phyloP scores from a whole-genome alignment of 2,113 vertebrate genomes.

The Connochaetes taurinus region DNA sequence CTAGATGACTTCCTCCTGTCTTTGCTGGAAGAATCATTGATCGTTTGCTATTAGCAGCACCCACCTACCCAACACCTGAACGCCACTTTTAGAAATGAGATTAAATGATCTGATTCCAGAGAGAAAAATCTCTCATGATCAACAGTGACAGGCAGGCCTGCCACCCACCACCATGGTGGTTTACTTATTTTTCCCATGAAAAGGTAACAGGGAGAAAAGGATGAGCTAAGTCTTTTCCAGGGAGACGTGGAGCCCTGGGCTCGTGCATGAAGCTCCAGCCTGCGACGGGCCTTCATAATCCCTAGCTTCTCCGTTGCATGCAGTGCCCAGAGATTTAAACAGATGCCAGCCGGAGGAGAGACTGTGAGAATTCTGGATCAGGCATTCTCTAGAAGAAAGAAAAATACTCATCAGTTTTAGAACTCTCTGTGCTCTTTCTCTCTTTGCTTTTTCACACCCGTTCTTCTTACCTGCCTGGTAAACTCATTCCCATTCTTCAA shows the following conservation, averaged over 20 bases:
- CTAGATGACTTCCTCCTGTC: background rate
- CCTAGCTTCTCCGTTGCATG: background rate
- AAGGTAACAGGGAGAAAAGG: background rate
- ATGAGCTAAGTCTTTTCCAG: background rate
- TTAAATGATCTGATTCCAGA: background rate
- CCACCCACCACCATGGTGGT: background rate
- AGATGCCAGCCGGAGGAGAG: background rate
- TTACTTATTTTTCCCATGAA: background rate
- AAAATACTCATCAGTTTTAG: background rate
- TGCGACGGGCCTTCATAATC: background rate
- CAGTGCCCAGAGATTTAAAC: background rate
- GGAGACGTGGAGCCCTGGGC: background rate
- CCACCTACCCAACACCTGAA: background rate
- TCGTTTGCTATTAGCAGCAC: background rate
- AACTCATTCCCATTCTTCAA: background rate
- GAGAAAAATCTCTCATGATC: background rate
- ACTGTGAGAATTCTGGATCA: background rate
- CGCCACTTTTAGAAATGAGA: slow-evolving; percentile 20
- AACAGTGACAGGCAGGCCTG: background rate
- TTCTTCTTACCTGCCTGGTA: background rate
- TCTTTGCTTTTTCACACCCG: background rate
- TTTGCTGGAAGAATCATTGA: background rate
- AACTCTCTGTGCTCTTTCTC: accelerated
- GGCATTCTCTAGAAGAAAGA: background rate
- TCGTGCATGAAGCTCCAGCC: background rate